These are phyloP conservation scores for Dendropsophus ebraccatus DNA, from an alignment of 2,113 vertebrate species.

Conservation along the genomic window DNA sequence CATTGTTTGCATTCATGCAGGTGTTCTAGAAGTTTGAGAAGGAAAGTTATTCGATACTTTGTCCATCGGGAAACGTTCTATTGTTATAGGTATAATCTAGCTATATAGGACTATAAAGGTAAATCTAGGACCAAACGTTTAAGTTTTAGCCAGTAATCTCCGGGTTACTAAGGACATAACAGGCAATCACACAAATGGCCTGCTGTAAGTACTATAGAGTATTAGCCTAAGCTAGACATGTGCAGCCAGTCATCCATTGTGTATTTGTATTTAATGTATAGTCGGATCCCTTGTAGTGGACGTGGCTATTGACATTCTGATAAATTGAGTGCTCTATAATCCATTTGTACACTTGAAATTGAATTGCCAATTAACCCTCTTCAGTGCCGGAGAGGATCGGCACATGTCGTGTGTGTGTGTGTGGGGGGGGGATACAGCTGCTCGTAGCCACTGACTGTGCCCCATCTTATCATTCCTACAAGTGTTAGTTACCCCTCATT, in stretches of 20 bases:
- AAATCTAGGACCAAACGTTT: background rate
- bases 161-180: background rate
- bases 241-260: conserved; percentile 30
- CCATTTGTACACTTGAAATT: conserved; percentile 43
- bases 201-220: background rate
- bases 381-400: conserved; percentile 8
- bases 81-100: too few relatives aligned
- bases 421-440: background rate
- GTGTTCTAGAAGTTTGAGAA: background rate
- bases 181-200: background rate
- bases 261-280: conserved; percentile 34
- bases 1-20: background rate
- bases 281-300: conserved; percentile 40
- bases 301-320: conserved; percentile 52
- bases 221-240: background rate
- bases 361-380: conserved; percentile 52
- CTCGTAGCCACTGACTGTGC: background rate
- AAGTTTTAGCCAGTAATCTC: background rate
- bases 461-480: background rate
- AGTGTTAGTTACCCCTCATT: background rate
- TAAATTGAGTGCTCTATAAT: conserved; percentile 50
- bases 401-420: too few relatives aligned
- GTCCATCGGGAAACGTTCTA: too few relatives aligned
- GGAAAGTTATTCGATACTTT: background rate
- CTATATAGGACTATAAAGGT: background rate